phyloP scores from a whole-genome alignment of 2,113 vertebrate genomes.

The Narcine bancroftii region DNA sequence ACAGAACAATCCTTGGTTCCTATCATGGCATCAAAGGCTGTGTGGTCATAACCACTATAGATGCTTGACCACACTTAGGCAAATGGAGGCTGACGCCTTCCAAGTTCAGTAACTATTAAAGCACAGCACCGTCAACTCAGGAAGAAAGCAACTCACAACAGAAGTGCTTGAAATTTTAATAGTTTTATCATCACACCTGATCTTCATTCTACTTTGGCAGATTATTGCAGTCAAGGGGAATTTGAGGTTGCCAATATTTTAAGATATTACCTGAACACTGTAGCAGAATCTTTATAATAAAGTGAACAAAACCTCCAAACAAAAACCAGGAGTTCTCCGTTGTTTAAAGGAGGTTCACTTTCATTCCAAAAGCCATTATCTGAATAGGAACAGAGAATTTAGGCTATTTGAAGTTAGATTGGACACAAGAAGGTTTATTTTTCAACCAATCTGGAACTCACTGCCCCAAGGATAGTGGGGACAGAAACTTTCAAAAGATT shows the following conservation, averaged over 20 bases:
- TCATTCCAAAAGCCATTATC: background rate
- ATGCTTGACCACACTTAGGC: background rate
- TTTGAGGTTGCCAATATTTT: background rate
- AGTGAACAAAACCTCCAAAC: background rate
- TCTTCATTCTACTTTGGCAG: background rate
- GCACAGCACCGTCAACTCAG: background rate
- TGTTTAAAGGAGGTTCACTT: background rate
- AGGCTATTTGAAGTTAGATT: too few relatives aligned
- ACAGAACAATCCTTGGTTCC: background rate
- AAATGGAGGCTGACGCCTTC: background rate
- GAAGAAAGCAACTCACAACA: background rate
- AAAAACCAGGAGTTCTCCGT: background rate
- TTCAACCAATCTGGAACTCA: too few relatives aligned
- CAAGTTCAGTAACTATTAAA: background rate
- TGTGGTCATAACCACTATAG: background rate
- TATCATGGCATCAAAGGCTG: background rate
- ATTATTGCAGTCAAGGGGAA: background rate
- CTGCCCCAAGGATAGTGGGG: too few relatives aligned
- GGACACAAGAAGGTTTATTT: too few relatives aligned
- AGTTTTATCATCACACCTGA: background rate
- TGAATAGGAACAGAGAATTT: background rate
- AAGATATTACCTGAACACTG: background rate
- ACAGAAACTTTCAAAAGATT: background rate
- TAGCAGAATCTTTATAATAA: background rate
- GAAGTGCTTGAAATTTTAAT: background rate